Evolutionary conservation across 2,113 vertebrate species (phyloP), one percentile per base, ranked within the genome.

Genomic region (Enhydra lutris): DNA sequence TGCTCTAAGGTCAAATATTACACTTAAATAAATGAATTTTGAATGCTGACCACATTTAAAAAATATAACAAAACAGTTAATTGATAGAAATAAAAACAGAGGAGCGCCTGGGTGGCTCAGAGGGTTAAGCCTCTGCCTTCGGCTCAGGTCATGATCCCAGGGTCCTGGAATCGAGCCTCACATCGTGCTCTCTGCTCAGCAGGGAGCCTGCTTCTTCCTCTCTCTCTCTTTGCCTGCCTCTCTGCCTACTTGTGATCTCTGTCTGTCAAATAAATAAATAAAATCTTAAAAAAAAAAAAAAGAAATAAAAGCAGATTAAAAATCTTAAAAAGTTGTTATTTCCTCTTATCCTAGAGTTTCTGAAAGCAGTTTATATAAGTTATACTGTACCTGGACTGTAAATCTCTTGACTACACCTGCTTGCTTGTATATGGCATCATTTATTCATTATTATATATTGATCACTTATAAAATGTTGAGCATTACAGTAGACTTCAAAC

Each of bases 1-100:
- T 91, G 94, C 79, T 74, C 73, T 21, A 90, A 67, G 15, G 96
- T 96, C 36, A 96, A 81, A 76, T 93, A 76, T 84, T 81, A 67
- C 2, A 79, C 26, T 93, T 34, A 74, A 92, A 23, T 57, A 71
- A 80, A 73, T 79, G n/a, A 31, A n/a, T 69, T 18, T 93, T 73
- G 50, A 83, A 15, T 76, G 55, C 21, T 78, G 39, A 42, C 21
- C 26, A 63, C 17, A n/a, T 86, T 39, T 85, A 79, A 84, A 86
- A 65, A 57, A 61, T 39, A 17, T 4, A 86, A 67, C 3, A n/a
- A 86, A 73, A 57, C 13, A 92, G 84, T 42, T 73, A 76, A 73
- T 24, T 61, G n/a, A 39, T 82, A 83, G 69, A 90, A 96, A 91
- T 45, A 95, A 94, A 39, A 82, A n/a, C 13, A 42, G 39, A 42